A percentile compares a stretch with the other conserved stretches of the same genome.
Evolutionary conservation across 1,140 invertebrate genomes (phyloP).

Genomic region (Caenorhabditis brenneri): DNA sequence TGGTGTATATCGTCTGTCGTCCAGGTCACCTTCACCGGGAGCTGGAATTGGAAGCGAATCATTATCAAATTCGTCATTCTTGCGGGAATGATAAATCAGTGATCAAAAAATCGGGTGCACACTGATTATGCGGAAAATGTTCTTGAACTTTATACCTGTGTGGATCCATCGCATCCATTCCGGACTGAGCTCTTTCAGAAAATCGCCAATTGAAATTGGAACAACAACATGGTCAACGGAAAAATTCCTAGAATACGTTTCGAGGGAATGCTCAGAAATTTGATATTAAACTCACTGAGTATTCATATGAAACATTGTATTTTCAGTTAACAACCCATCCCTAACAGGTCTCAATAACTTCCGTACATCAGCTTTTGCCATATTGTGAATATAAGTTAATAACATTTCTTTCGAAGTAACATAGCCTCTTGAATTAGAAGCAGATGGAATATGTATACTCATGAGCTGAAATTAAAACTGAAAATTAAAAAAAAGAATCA

Average conservation of each 20-base stretch:
- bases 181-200: slow-evolving; percentile 58
- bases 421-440: slow-evolving; percentile 43
- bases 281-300: slow-evolving; percentile 54
- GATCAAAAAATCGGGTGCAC: not conserved
- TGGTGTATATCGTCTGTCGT: not conserved
- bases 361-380: slow-evolving; percentile 44
- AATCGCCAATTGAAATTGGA: slow-evolving; percentile 56
- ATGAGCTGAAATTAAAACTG: not conserved
- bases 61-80: not conserved
- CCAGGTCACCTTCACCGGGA: slow-evolving; percentile 9
- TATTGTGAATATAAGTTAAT: slow-evolving; percentile 44
- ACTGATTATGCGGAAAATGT: not conserved
- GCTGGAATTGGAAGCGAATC: not conserved
- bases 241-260: slow-evolving; percentile 56
- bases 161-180: slow-evolving; percentile 63
- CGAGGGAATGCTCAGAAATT: too few relatives aligned
- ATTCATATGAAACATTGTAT: slow-evolving; percentile 61
- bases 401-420: slow-evolving; percentile 48
- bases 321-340: slow-evolving; percentile 59
- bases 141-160: slow-evolving; percentile 50
- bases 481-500: not conserved
- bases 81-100: not conserved
- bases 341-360: slow-evolving; percentile 58
- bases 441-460: slow-evolving; percentile 34
- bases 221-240: slow-evolving; percentile 61